Evolutionary conservation across 1,140 invertebrate genomes (phyloP).

Genomic region (Pogonognathellus flavescens): DNA sequence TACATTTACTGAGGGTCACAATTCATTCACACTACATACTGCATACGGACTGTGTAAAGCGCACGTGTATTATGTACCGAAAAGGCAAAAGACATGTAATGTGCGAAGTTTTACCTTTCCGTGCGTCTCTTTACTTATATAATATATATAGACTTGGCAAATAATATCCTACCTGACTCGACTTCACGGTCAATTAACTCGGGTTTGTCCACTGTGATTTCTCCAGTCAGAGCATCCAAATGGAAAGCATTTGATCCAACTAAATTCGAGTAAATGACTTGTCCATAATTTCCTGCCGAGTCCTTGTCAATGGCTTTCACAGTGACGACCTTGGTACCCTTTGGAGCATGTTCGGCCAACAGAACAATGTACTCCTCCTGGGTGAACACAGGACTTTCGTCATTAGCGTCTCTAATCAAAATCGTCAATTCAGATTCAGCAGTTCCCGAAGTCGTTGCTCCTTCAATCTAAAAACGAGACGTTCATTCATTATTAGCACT

Average conservation of each 20-base stretch:
- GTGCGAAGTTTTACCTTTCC: not conserved
- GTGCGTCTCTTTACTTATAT: not conserved
- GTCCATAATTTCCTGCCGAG: conserved; percentile 72
- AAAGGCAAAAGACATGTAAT: not conserved
- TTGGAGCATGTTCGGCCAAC: conserved; percentile 83
- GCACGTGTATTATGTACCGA: not conserved
- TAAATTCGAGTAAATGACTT: conserved; percentile 83
- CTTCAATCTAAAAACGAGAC: conserved; percentile 76
- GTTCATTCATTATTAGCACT: not conserved
- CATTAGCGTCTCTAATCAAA: conserved; percentile 88
- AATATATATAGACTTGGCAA: too few species aligned
- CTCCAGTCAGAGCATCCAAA: conserved; percentile 83
- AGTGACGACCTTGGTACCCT: conserved; percentile 80
- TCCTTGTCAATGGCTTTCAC: conserved; percentile 71
- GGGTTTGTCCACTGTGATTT: conserved; percentile 83
- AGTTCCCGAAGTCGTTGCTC: conserved; percentile 77
- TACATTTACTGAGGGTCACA: too few species aligned
- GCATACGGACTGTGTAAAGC: not conserved
- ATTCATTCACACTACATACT: too few species aligned
- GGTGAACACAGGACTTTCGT: conserved; percentile 79
- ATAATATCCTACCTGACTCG: conserved; percentile 71
- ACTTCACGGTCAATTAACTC: conserved; percentile 85
- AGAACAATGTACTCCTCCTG: conserved; percentile 80
- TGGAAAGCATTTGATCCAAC: conserved; percentile 82
- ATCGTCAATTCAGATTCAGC: conserved; percentile 82